Evolutionary conservation across 1,140 invertebrate genomes (phyloP), one percentile per base, ranked within the genome.

Genomic region (Saxidomus purpurata): DNA sequence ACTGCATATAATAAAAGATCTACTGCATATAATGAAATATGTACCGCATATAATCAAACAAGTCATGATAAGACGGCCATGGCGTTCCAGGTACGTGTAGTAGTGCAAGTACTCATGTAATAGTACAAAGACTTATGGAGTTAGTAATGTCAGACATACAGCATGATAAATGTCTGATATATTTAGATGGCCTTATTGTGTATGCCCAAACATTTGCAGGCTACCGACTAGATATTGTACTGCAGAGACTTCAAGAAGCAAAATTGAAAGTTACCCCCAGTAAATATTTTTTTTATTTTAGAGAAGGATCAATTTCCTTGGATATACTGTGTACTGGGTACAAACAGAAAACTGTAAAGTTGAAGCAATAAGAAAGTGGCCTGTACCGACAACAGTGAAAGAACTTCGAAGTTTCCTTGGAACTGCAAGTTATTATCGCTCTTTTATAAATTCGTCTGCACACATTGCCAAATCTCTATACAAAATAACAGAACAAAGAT

Each of bases 401-500:
- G 85, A 93, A 13, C 49, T 95, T 0, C 31, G 89, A 90, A 25
- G 85, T n/a, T 96, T 96, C 80, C 31, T 47, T 25, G 38, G 38
- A 52, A 55, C 94, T 15, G 93, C 94, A 28, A 83, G 93, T 17
- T 94, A 92, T 77, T 94, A 94, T 85, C 28, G 92, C 28, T 84
- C 87, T 71, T 94, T 94, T 89, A 90, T 95, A n/a, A 38, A 49
- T 28, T 71, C 84, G 36, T 94, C 91, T 87, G 74, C 91, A 8
- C 19, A 84, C 8, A 86, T 93, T 34, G 89, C 91, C 15, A 76
- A 43, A n/a, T 86, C 90, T 17, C 61, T 91, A 34, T 40, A 91
- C 71, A 25, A 38, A n/a, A 61, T 91, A 19, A 82, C 52, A 17
- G 63, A 82, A 77, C n/a, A 90, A 82, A 38, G 40, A 77, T 15